These are phyloP conservation scores for Megastigmus dorsalis DNA, from an alignment of 2,888 invertebrate species.

Conservation along the genomic window DNA sequence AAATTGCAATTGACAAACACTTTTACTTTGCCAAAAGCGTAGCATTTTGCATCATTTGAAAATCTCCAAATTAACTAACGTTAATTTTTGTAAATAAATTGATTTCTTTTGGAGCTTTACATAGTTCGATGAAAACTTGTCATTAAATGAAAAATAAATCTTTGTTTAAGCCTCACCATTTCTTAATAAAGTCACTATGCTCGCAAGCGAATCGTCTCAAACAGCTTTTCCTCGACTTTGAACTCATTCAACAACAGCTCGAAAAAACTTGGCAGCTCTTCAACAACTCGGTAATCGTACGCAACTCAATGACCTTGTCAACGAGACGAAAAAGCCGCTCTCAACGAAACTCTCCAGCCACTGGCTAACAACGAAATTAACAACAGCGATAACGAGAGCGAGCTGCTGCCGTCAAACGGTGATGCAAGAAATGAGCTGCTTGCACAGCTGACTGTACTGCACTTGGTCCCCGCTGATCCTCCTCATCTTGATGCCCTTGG, in stretches of 20 bases:
- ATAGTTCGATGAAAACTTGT: too few relatives aligned
- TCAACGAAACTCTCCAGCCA: not conserved
- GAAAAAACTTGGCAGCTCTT: not conserved
- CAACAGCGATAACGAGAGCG: not conserved
- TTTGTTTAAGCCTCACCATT: too few relatives aligned
- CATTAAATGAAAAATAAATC: too few relatives aligned
- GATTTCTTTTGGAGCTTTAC: too few relatives aligned
- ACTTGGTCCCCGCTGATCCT: constrained; percentile 91
- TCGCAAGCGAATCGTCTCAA: constrained; percentile 15
- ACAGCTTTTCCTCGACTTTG: not conserved
- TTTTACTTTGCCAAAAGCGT: too few relatives aligned
- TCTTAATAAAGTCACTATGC: too few relatives aligned
- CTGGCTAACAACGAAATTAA: not conserved
- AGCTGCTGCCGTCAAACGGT: constrained; percentile 78
- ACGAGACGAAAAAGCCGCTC: not conserved
- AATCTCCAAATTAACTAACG: too few relatives aligned
- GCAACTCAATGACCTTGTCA: not conserved
- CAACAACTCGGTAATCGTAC: not conserved
- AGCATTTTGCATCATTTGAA: too few relatives aligned
- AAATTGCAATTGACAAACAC: too few relatives aligned
- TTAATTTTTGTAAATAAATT: too few relatives aligned
- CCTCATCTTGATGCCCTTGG: constrained; percentile 89
- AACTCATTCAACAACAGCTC: not conserved
- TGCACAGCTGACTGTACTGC: constrained; percentile 91
- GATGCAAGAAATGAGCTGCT: constrained; percentile 90